phyloP scores from a whole-genome alignment of 2,888 invertebrate genomes.

The Smittia sp. region DNA sequence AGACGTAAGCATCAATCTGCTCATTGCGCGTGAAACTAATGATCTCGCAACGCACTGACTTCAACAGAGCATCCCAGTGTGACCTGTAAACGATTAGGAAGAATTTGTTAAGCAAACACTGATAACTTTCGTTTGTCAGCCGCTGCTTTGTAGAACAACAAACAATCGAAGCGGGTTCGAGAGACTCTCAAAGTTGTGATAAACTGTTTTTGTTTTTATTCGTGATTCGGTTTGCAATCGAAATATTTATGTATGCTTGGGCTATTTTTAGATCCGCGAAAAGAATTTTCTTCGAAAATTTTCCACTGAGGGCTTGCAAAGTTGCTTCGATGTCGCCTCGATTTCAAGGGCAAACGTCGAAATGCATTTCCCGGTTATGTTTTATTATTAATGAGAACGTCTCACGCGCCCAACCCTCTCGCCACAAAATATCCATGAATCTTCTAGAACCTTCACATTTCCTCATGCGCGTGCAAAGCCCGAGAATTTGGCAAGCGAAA shows the following conservation, averaged over 20 bases:
- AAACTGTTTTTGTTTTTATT: background rate
- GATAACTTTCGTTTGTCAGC: too few relatives aligned
- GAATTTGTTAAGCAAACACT: too few relatives aligned
- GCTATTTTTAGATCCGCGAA: background rate
- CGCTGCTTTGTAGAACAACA: too few relatives aligned
- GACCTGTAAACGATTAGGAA: constrained; percentile 60
- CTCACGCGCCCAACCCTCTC: too few relatives aligned
- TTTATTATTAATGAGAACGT: too few relatives aligned
- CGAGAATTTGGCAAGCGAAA: background rate
- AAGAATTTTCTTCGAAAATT: too few relatives aligned
- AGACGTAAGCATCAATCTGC: constrained; percentile 90
- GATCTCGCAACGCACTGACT: constrained; percentile 92
- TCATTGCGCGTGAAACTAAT: constrained; percentile 88
- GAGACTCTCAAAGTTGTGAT: background rate
- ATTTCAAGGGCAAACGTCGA: too few relatives aligned
- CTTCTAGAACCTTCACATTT: background rate
- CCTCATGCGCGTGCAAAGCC: constrained; percentile 17
- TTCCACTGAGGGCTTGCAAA: too few relatives aligned
- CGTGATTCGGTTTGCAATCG: background rate
- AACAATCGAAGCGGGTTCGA: too few relatives aligned
- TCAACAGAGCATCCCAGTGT: constrained; percentile 83
- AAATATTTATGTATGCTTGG: background rate
- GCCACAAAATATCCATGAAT: too few relatives aligned
- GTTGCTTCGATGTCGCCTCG: too few relatives aligned
- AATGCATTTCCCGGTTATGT: too few relatives aligned